Conservation (phyloP, 2,888 invertebrate species). For the Lydus trimaculatus region DNA sequence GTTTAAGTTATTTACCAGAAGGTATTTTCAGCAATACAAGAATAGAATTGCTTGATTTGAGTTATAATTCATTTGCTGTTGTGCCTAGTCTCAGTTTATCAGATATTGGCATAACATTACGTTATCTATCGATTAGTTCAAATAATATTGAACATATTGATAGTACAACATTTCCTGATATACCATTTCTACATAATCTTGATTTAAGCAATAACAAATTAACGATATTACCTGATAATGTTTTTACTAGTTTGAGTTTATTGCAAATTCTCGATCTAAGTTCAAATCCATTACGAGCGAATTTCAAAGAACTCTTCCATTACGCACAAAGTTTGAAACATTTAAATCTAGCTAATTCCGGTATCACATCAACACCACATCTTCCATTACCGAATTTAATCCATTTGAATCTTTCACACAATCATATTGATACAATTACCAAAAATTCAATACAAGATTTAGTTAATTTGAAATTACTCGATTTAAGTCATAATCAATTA, state of each 20-base stretch:
- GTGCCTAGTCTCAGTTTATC: slow-evolving; percentile 80
- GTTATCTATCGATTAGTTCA: slow-evolving; percentile 78
- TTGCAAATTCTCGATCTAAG: slow-evolving; percentile 82
- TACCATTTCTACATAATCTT: slow-evolving; percentile 78
- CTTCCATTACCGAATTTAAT: slow-evolving; percentile 80
- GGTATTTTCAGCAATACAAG: slow-evolving; percentile 83
- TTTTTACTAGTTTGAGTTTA: slow-evolving; percentile 82
- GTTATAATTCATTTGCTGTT: slow-evolving; percentile 78
- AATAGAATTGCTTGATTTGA: slow-evolving; percentile 81
- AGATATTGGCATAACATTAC: slow-evolving; percentile 80
- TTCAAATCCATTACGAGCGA: slow-evolving; percentile 81
- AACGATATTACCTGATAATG: slow-evolving; percentile 86
- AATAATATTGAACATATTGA: slow-evolving; percentile 88
- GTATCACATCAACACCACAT: slow-evolving; percentile 78
- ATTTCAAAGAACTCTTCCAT: slow-evolving; percentile 87
- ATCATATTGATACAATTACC: slow-evolving; percentile 74
- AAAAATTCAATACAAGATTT: slow-evolving; percentile 76
- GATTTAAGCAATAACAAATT: slow-evolving; percentile 83
- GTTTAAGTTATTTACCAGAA: slow-evolving; percentile 75
- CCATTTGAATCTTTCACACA: slow-evolving; percentile 80
- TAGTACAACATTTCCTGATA: slow-evolving; percentile 85
- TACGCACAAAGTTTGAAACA: slow-evolving; percentile 83
- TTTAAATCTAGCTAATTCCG: slow-evolving; percentile 78
- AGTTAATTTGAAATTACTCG: slow-evolving; percentile 74
- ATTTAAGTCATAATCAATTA: slow-evolving; percentile 80